Conservation (phyloP, 2,113 vertebrate species). For the Erythrocercus mccallii region DNA sequence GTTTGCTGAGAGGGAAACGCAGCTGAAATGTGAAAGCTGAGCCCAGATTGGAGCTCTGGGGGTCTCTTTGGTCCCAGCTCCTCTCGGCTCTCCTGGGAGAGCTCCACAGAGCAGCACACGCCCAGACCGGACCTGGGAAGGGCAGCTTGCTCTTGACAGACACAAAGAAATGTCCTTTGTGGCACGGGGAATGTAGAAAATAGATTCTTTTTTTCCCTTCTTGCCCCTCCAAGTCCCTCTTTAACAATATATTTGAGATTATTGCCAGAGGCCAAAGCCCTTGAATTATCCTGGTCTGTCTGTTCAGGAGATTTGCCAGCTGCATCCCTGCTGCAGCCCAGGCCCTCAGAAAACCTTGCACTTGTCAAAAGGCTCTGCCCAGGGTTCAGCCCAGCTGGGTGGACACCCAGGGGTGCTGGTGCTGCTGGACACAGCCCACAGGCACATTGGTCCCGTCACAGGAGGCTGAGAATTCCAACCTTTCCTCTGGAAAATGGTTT, state of each 20-base stretch:
- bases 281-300: not conserved
- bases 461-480: not conserved
- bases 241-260: not conserved
- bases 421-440: not conserved
- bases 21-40: not conserved
- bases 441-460: not conserved
- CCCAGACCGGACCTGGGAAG: not conserved
- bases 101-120: rapidly evolving
- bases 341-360: not conserved
- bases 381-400: not conserved
- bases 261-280: not conserved
- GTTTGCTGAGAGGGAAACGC: not conserved
- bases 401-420: not conserved
- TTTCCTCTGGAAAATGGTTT: not conserved
- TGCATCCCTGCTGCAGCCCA: not conserved
- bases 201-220: not conserved
- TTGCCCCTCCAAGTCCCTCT: not conserved
- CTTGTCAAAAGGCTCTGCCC: not conserved
- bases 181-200: not conserved
- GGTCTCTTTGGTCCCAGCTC: not conserved
- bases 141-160: not conserved
- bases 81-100: not conserved
- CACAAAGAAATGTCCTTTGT: not conserved
- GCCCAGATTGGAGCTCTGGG: not conserved
- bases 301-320: not conserved